Conservation (phyloP, 1,140 invertebrate genomes). For the Bombus fervidus region DNA sequence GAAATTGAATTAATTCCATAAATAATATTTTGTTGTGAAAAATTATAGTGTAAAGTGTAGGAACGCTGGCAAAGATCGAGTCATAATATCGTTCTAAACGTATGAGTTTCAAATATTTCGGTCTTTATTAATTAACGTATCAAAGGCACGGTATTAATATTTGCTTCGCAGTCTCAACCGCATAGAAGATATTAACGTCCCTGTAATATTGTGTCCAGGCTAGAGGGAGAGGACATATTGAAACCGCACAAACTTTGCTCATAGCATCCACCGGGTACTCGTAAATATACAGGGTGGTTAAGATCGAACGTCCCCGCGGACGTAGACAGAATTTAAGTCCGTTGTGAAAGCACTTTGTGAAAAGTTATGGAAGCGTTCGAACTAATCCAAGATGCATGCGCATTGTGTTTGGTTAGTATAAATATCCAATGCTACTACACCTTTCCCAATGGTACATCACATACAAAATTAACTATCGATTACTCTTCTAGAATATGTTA, state of each 20-base stretch:
- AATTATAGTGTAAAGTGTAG: not conserved
- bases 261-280: conserved; percentile 67
- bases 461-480: too few relatives aligned
- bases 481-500: too few relatives aligned
- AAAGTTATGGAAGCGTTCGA: not conserved
- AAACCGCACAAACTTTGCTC: conserved; percentile 77
- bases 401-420: not conserved
- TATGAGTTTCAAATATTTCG: conserved; percentile 47
- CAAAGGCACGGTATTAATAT: conserved; percentile 72
- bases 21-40: not conserved
- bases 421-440: not conserved
- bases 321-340: not conserved
- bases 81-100: conserved; percentile 2
- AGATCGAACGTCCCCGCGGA: conserved; percentile 33
- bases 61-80: not conserved
- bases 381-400: not conserved
- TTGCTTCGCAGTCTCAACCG: conserved; percentile 70
- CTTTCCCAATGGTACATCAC: not conserved
- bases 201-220: conserved; percentile 74
- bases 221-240: conserved; percentile 70
- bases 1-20: too few relatives aligned
- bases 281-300: conserved; percentile 66
- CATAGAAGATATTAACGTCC: conserved; percentile 75
- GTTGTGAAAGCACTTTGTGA: not conserved
- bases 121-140: conserved; percentile 68